These are phyloP conservation scores for Talpa occidentalis DNA, from an alignment of 2,113 vertebrate species.

Conservation along the genomic window DNA sequence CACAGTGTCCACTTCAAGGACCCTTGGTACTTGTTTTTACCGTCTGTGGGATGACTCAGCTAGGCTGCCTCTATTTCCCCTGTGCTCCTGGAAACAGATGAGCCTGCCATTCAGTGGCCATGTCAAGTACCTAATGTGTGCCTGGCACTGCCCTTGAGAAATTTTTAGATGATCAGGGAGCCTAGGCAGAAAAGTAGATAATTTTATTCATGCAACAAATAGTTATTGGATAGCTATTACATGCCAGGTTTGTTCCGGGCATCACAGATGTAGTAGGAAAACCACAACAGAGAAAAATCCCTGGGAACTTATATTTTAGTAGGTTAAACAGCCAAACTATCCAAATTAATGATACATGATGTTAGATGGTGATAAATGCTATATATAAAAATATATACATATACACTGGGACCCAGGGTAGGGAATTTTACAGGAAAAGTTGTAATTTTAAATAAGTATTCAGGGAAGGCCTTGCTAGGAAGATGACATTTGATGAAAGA, in stretches of 20 bases:
- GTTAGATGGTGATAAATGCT: not conserved
- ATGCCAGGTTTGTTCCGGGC: not conserved
- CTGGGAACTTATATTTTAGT: not conserved
- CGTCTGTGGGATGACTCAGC: not conserved
- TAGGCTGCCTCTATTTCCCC: conserved; percentile 41
- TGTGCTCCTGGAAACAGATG: not conserved
- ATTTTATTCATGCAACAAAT: not conserved
- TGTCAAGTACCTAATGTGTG: not conserved
- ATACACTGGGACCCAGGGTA: not conserved
- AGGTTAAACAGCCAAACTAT: not conserved
- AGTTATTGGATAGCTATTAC: not conserved
- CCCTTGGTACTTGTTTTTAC: not conserved
- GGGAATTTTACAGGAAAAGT: not conserved
- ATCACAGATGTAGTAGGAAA: not conserved
- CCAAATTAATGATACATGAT: not conserved
- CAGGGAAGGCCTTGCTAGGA: not conserved
- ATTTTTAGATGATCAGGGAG: not conserved
- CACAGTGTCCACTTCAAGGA: not conserved
- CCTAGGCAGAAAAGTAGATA: not conserved
- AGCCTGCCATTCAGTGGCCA: no score
- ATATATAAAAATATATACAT: not conserved
- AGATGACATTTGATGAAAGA: not conserved
- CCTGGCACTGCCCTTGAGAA: not conserved
- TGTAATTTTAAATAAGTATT: not conserved
- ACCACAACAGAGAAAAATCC: not conserved